Evolutionary conservation across 2,797 vertebrate species (phyloP).

Genomic region (Meriones psammophilus): DNA sequence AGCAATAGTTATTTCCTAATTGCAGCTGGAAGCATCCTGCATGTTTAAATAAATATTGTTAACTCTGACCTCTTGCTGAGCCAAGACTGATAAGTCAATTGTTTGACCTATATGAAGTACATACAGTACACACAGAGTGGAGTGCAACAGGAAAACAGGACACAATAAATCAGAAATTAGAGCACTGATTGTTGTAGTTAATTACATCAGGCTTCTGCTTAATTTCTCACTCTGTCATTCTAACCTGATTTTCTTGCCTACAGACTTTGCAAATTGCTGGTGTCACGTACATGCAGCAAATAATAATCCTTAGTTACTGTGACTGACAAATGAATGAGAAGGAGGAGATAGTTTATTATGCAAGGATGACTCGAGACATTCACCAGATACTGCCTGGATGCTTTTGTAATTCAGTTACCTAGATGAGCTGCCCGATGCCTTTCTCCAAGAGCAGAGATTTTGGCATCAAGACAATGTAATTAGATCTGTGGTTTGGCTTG

Average conservation of each 20-base stretch:
- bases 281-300: constrained; percentile 91
- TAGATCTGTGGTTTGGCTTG: constrained; percentile 89
- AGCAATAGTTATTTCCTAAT: constrained; percentile 93
- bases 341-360: constrained; percentile 89
- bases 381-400: constrained; percentile 93
- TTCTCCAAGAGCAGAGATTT: constrained; percentile 89
- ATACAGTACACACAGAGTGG: constrained; percentile 91
- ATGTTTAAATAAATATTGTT: constrained; percentile 96
- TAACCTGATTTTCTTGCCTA: constrained; percentile 93
- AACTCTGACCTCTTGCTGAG: constrained; percentile 91
- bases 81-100: constrained; percentile 91
- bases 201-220: constrained; percentile 95
- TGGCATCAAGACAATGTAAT: constrained; percentile 89
- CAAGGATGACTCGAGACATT: constrained; percentile 91
- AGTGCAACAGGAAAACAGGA: constrained; percentile 94
- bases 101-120: constrained; percentile 90
- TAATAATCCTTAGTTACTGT: constrained; percentile 91
- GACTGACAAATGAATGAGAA: constrained; percentile 91
- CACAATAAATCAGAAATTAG: constrained; percentile 96
- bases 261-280: constrained; percentile 93
- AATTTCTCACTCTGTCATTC: constrained; percentile 93
- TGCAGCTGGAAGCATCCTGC: constrained; percentile 92
- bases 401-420: constrained; percentile 92
- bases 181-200: constrained; percentile 94
- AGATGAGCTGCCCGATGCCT: constrained; percentile 89